Percentiles rank a stretch among this genome's conserved stretches.
phyloP scores from a whole-genome alignment of 2,888 invertebrate species.

The Andricus curvator region DNA sequence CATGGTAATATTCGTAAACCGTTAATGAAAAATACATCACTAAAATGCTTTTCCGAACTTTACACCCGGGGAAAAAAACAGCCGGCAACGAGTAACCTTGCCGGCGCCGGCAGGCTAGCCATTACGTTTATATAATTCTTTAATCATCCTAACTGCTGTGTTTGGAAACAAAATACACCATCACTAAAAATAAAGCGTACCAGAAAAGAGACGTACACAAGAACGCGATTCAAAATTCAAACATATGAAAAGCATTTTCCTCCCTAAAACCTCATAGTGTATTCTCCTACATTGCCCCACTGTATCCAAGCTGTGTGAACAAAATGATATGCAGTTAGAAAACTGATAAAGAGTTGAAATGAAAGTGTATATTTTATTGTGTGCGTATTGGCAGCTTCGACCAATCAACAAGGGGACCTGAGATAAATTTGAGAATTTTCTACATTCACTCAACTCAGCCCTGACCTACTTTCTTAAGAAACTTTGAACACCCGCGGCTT shows the following conservation, averaged over 20 bases:
- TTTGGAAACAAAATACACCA: neutral
- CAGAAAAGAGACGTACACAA: neutral
- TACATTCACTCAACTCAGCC: conserved; percentile 50
- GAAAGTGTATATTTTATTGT: conserved; percentile 19
- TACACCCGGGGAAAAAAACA: too few relatives aligned
- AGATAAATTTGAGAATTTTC: conserved; percentile 46
- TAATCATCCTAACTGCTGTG: neutral
- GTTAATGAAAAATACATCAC: too few relatives aligned
- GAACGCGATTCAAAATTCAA: neutral
- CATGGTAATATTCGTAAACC: too few relatives aligned
- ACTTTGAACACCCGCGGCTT: conserved; percentile 61
- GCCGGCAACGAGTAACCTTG: too few relatives aligned
- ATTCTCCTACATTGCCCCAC: neutral
- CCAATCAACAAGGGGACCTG: conserved; percentile 20
- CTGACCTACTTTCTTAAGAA: conserved; percentile 64
- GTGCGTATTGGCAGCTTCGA: conserved; percentile 12
- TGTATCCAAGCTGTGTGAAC: neutral
- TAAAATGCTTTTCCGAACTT: too few relatives aligned
- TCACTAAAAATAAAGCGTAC: neutral
- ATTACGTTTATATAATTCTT: neutral
- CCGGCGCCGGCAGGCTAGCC: too few relatives aligned
- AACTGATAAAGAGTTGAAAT: conserved; percentile 19
- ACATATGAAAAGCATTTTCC: neutral
- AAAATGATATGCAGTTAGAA: conserved; percentile 1
- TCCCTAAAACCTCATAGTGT: neutral